These are phyloP conservation scores for Epiblema foenella DNA, from an alignment of 2,888 invertebrate species.

Conservation along the genomic window DNA sequence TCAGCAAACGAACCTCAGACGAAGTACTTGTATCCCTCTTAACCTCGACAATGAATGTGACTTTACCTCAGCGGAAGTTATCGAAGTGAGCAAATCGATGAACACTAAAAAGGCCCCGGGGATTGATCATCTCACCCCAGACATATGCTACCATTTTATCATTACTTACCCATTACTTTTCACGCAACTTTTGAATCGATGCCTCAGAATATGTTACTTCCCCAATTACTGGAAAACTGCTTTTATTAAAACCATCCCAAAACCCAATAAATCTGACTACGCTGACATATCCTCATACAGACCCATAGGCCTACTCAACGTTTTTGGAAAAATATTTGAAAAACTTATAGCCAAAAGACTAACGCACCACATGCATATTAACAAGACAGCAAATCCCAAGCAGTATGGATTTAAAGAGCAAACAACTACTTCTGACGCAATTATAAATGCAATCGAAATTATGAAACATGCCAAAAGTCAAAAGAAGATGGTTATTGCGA, in stretches of 20 bases:
- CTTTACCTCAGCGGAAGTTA: background rate
- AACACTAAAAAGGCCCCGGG: background rate
- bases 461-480: background rate
- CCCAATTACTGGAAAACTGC: background rate
- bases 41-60: background rate
- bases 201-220: background rate
- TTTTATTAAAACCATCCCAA: constrained; percentile 1
- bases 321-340: background rate
- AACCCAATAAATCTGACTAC: background rate
- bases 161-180: background rate
- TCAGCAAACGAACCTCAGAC: background rate
- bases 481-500: background rate
- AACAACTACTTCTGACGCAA: background rate
- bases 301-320: background rate
- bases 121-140: background rate
- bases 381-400: background rate
- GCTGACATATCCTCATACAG: background rate
- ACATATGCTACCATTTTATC: background rate
- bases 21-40: background rate
- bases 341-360: background rate
- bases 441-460: background rate
- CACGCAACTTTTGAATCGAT: background rate
- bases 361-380: background rate
- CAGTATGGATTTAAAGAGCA: background rate
- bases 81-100: background rate